Evolutionary conservation across 1,140 invertebrate genomes (phyloP), one percentile per base, ranked within the genome.

Genomic region (Scaptomyza montana): DNA sequence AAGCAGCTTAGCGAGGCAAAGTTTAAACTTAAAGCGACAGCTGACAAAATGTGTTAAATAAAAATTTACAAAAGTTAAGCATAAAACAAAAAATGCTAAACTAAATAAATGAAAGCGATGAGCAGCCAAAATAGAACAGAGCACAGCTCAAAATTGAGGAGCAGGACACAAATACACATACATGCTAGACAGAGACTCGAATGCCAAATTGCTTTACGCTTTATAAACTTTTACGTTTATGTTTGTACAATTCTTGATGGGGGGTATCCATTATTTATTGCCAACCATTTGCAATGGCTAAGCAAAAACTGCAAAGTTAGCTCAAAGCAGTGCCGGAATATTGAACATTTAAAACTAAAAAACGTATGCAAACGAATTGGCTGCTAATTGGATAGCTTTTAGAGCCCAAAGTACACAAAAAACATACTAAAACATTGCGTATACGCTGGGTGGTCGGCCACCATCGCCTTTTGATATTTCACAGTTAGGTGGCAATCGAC

Each of bases 401-500:
- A 66, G 57, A 73, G 46, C 59, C 65, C 51, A 53, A 57, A 74
- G 54, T 21, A 41, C 19, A 39, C 10, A 53, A 57, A 74, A 54
- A 13, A 41, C 19, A 39, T 8, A 63, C 33, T 77, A 73, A 86
- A 70, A 62, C 45, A 70, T 87, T 74, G 79, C 84, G 78, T 89
- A 89, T 82, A 89, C 82, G 78, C 76, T 45, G 73, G 73, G 59
- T 56, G 72, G 55, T 51, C 57, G 49, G 51, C 28, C 50, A 73
- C 57, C 53, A 49, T 10, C 50, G 77, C 41, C 82, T 74, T 73
- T 87, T 87, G 57, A 80, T 89, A 82, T 82, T 89, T 80, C 76
- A 86, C 81, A 87, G 89, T 87, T 82, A 89, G 79, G 72, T 72
- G 79, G 49, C 82, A 86, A 86, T 86, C 68, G 81, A 74, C 63